Conservation (phyloP, 2,888 invertebrate genomes). For the Diloba caeruleocephala region DNA sequence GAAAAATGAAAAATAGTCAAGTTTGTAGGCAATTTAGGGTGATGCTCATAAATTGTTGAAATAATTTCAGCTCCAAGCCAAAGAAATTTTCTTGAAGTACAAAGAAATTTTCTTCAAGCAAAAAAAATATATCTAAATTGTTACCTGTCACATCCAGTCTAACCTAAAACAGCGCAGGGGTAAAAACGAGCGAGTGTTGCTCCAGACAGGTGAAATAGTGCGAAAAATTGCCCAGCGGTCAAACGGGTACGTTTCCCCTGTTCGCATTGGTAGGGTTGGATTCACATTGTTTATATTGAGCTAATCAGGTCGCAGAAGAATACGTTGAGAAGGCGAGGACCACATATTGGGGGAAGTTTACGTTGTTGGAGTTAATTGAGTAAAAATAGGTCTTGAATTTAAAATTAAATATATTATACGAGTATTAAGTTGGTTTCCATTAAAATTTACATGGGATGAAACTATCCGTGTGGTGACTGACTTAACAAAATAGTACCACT, state of each 20-base stretch:
- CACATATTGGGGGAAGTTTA: constrained; percentile 4
- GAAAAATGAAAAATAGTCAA: no score
- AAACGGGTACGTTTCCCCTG: constrained; percentile 64
- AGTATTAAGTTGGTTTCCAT: no score
- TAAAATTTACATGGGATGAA: no score
- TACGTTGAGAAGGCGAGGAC: constrained; percentile 3
- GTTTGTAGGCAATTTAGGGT: no score
- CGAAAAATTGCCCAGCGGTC: constrained; percentile 84
- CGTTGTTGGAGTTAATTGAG: neutral
- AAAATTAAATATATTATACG: no score
- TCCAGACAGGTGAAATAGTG: constrained; percentile 86
- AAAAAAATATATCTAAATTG: constrained; percentile 50
- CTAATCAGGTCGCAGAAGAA: constrained; percentile 41
- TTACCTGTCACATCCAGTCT: constrained; percentile 57
- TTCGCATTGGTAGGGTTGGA: constrained; percentile 42
- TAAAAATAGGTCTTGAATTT: no score
- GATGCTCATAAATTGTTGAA: no score
- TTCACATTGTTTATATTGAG: constrained; percentile 49
- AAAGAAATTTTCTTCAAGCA: no score
- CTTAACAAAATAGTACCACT: no score
- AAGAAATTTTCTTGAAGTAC: no score
- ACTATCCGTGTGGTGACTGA: no score
- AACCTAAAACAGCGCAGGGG: constrained; percentile 42
- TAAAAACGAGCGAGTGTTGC: constrained; percentile 73
- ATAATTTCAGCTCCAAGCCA: constrained; percentile 8